Base-by-base conservation (phyloP, 1,140 invertebrate genomes). In the Cherax destructor region DNA sequence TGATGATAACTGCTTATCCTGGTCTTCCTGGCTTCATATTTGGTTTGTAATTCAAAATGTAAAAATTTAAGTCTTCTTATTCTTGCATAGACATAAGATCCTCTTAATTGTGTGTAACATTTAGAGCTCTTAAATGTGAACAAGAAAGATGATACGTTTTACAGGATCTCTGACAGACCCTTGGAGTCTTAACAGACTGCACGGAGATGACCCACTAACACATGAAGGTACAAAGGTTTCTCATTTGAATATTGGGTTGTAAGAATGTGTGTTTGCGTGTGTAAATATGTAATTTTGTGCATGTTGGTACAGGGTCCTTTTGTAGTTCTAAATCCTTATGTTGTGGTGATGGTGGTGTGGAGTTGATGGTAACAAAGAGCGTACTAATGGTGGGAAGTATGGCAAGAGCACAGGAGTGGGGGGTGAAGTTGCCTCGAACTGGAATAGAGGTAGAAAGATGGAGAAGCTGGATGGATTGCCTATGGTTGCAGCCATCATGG, bases 221-320 rank as follows among this genome's bases (percentile, higher is more conserved):
- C 81, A 84, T 72, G 18, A 84, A 84, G 81, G 81, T 84, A 84
- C 61, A 74, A 86, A 86, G 69, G 49, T 86, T 74, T 86, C 72
- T 16, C 49, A 47, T 74, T 86, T 50, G 61, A 84, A 69, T 84
- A 59, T 72, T 72, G 65, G 56, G 47, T 47, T 72, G 65, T 72
- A 84, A 61, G 81, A 49, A 84, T 24, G 81, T 69, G 56, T 84
- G 24, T n/a, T n/a, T 84, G 80, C 61, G 59, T 61, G 30, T 56
- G 30, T 47, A 21, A 18, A 61, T n/a, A 65, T 47, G 24, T 69
- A 69, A 47, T 21, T 18, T 83, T 65, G 18, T 83, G 61, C n/a
- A 69, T 61, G 56, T 61, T 50, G 50, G 77, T 50, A 52, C 77
- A 50, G 21, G 41, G 50, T 79, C 47, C 77, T 50, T 79, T 50